Base-by-base conservation (phyloP, 2,113 vertebrate species). In the Acrocephalus kingi region DNA sequence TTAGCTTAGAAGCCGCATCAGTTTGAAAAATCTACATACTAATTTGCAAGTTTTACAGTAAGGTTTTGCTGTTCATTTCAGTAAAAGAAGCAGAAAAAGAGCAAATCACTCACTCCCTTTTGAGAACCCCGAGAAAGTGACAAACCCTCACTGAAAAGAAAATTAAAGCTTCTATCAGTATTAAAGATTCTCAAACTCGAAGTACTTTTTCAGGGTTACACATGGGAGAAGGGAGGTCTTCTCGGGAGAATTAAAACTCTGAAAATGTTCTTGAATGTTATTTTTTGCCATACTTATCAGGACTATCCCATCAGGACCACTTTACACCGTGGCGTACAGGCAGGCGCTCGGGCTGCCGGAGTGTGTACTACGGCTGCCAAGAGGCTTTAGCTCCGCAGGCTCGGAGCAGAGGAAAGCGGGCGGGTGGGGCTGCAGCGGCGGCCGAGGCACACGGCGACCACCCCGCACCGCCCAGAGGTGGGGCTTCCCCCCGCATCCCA, bases 291-390 rank as follows among this genome's bases (percentile, higher is more conserved):
- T 9, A 37, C 13, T 49, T 18, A 9, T 27, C 3, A 20, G 13
- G 24, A 7, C 15, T 11, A 22, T 3, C 39, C 41, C 31, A 41
- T 7, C 6, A 20, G 28, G 28, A 17, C 4, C 8, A 2, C 28
- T 45, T 19, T 0, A 66, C 7, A n/a, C 7, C 20, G 11, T 0
- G 4, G 16, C 17, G 5, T 1, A 13, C 25, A 11, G 14, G 3
- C 39, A 13, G 0, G 30, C 30, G 54, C 27, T 2, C 0, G 28
- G 30, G 35, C 22, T 39, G 37, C 55, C 2, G 10, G 9, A 9
- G 23, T 0, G 17, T 0, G 9, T 54, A 1, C 62, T 6, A 2
- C 4, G 8, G 1, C 25, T 5, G 11, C 37, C 8, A 3, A 43
- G 17, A 11, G 35, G 18, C 61, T 37, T 37, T 5, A 58, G 7